phyloP scores from a whole-genome alignment of 2,888 invertebrate genomes.

The Ophioninae sp. region DNA sequence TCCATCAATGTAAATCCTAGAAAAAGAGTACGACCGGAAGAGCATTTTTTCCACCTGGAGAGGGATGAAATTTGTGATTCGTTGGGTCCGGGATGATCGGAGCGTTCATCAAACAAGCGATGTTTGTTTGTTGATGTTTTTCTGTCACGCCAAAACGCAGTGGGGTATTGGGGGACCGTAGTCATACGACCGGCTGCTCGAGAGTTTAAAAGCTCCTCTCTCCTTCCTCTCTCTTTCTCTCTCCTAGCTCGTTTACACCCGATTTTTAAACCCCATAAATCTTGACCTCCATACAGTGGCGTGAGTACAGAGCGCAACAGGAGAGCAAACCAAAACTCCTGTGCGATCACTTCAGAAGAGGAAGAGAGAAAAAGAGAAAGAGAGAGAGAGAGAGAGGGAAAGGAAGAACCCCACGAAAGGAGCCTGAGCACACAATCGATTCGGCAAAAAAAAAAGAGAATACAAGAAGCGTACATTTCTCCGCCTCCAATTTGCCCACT shows the following conservation, averaged over 20 bases:
- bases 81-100: conserved; percentile 44
- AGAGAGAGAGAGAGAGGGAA: conserved; percentile 1
- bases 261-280: conserved; percentile 64
- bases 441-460: conserved; percentile 52
- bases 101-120: conserved; percentile 43
- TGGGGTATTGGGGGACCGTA: conserved; percentile 30
- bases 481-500: conserved; percentile 64
- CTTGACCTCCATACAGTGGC: conserved; percentile 53
- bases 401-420: conserved; percentile 32
- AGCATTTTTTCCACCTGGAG: conserved; percentile 57
- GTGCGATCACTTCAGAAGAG: conserved; percentile 27
- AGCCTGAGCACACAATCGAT: conserved; percentile 62
- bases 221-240: neutral
- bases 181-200: conserved; percentile 19
- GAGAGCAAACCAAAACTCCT: conserved; percentile 45
- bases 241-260: conserved; percentile 62
- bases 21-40: conserved; percentile 10
- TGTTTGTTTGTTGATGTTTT: conserved; percentile 63
- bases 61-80: conserved; percentile 43
- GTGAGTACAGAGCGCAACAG: conserved; percentile 42
- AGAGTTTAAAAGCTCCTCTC: conserved; percentile 34
- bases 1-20: conserved; percentile 10
- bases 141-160: conserved; percentile 52
- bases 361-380: conserved; percentile 5
- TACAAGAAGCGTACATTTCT: conserved; percentile 57